Base-by-base conservation (phyloP, 2,113 vertebrate genomes). In the Rhagologus leucostigma region DNA sequence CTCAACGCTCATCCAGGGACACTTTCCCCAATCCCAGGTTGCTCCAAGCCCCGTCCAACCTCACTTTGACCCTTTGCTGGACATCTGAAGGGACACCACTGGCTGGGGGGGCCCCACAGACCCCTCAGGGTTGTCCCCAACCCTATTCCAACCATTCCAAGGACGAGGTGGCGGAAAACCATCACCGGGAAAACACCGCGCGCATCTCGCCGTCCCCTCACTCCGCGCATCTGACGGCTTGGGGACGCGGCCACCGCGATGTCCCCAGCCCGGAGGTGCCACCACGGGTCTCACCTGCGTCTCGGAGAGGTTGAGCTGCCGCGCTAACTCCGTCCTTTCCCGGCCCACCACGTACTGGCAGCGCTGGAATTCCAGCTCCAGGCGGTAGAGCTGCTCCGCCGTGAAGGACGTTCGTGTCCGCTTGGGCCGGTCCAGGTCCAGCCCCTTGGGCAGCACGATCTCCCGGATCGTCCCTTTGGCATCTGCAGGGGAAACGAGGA, bases 401-500 rank as follows among this genome's bases (percentile, higher is more conserved):
- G 99, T 99, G 98, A 99, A 99, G 62, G 99, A 99, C 2, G 99
- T 99, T 46, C 99, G 98, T 0, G 99, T 99, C 77, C 99, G 97
- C 95, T 99, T 99, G 87, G 99, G 99, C 62, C 99, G 98, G 98
- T 99, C 99, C 95, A 99, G 96, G 89, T 99, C 99, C 82, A 99
- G 97, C 12, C 99, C 99, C 57, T 99, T 99, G 37, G 99, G 99
- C 47, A 99, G 98, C 63, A 99, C 98, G 5, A 99, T 99, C 98
- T 99, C 99, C 94, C 99, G 98, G 96, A 99, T 99, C 47, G 99
- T 99, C 86, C 99, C 99, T 97, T 99, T 99, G 97, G 99, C 99
- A 96, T 99, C 99, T 99, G 96, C 13, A 5, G 7, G 11, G 21
- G 4, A 21, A 80, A 27, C 0, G 0, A 16, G 78, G 49, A 86